Evolutionary conservation across 2,113 vertebrate species (phyloP).

Genomic region (Megaceryle maxima): DNA sequence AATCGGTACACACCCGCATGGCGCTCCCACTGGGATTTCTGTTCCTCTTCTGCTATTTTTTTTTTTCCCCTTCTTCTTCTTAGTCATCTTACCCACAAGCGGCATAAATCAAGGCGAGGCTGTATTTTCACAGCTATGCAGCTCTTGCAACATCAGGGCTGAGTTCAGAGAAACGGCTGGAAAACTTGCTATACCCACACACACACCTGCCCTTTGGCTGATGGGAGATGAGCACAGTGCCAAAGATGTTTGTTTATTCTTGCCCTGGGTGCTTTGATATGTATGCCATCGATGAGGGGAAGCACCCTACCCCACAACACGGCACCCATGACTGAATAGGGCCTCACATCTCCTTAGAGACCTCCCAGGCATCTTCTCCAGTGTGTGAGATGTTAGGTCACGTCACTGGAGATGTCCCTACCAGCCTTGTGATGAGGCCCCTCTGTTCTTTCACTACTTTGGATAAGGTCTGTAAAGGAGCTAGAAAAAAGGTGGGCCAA

Average conservation of each 20-base stretch:
- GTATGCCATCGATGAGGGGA: background rate
- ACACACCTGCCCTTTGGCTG: constrained; percentile 57
- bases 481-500: background rate
- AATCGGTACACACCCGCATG: background rate
- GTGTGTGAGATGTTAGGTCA: background rate
- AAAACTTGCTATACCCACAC: background rate
- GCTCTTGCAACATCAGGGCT: constrained; percentile 56
- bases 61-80: background rate
- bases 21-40: constrained; percentile 16
- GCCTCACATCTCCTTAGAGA: background rate
- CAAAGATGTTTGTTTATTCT: constrained; percentile 63
- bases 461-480: background rate
- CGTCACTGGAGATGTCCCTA: background rate
- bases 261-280: constrained; percentile 54
- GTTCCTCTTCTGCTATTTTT: constrained; percentile 1
- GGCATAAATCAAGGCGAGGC: constrained; percentile 62
- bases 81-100: constrained; percentile 59
- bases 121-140: constrained; percentile 55
- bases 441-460: background rate
- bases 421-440: background rate
- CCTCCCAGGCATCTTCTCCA: background rate
- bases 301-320: background rate
- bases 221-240: background rate
- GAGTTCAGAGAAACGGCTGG: constrained; percentile 40
- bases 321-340: background rate